Base-by-base conservation (phyloP, 2,113 vertebrate species). In the Agapornis roseicollis region DNA sequence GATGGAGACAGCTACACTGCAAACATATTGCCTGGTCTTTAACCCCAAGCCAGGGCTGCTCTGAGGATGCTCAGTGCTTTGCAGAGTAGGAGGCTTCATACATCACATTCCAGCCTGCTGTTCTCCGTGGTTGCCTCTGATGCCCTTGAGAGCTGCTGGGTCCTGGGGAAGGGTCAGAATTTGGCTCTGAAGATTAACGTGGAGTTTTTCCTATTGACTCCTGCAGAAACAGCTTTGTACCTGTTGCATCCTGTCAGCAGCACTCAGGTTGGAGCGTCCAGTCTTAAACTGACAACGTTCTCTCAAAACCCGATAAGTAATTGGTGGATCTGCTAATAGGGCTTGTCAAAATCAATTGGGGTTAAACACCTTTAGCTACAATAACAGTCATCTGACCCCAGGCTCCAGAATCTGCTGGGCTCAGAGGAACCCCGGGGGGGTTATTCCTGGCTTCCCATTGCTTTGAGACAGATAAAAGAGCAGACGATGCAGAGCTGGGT, bases 261-360 rank as follows among this genome's bases (percentile, higher is more conserved):
- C 13, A 3, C 56, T 87, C 39, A 3, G 44, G 77, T 93, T 92
- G 87, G 80, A 55, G 29, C 65, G 68, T 65, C 83, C 69, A 92
- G 93, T 46, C 73, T 85, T 65, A 69, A 95, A 94, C 47, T 3
- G 85, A 92, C 94, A 89, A 25, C 0, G 17, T 72, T 87, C 73
- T 49, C 87, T 70, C 73, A 94, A 92, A 95, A 94, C 87, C 70
- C 44, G 3, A 81, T 93, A 89, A 87, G 90, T 87, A 94, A 96
- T 93, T 96, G 85, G 80, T 73, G 77, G 96, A 93, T 95, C 91
- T 69, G 4, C 92, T 94, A 94, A 95, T 93, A 89, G 80, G 49
- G 88, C 93, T 94, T 95, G 94, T 96, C 96, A 97, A 95, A 97
- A 96, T 96, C 96, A 96, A 93, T 92, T 73, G 95, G 88, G 93